Percentiles rank a stretch among this genome's conserved stretches.
These are phyloP conservation scores for Leptestheria dahalacensis DNA, from an alignment of 1,140 invertebrate species.

Conservation along the genomic window DNA sequence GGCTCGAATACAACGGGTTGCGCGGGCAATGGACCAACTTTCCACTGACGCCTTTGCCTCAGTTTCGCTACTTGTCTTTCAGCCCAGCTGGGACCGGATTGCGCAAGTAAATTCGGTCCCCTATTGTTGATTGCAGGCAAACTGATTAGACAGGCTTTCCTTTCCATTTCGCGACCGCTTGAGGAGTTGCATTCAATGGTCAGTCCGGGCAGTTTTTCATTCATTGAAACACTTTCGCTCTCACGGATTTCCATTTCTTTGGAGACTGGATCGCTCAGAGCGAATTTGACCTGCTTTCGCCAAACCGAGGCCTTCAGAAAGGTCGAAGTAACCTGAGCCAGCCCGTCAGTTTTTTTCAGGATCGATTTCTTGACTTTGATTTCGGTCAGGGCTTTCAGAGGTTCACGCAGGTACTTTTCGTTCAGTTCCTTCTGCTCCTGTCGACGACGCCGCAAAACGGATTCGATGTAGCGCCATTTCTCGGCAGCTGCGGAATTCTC, in stretches of 20 bases:
- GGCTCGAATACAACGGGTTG: not conserved
- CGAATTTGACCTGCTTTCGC: not conserved
- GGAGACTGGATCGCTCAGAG: not conserved
- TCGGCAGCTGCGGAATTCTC: conserved; percentile 6
- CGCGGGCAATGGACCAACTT: not conserved
- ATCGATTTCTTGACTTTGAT: not conserved
- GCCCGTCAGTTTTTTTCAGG: not conserved
- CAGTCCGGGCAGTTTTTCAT: not conserved
- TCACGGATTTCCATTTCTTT: not conserved
- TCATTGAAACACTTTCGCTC: not conserved
- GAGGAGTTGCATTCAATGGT: not conserved
- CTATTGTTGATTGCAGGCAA: not conserved
- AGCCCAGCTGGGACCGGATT: not conserved
- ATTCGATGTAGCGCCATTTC: conserved; percentile 5
- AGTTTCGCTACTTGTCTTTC: conserved; percentile 8
- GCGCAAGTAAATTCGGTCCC: not conserved
- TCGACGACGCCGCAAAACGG: not conserved
- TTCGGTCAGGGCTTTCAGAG: not conserved
- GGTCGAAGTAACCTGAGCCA: not conserved
- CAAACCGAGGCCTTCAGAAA: not conserved
- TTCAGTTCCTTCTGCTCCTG: not conserved
- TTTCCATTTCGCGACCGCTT: not conserved
- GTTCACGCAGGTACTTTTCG: not conserved
- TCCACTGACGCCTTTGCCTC: not conserved
- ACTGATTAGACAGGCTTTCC: not conserved